Evolutionary conservation across 2,888 invertebrate genomes (phyloP).

Genomic region (Hydrotaea cyrtoneurina): DNA sequence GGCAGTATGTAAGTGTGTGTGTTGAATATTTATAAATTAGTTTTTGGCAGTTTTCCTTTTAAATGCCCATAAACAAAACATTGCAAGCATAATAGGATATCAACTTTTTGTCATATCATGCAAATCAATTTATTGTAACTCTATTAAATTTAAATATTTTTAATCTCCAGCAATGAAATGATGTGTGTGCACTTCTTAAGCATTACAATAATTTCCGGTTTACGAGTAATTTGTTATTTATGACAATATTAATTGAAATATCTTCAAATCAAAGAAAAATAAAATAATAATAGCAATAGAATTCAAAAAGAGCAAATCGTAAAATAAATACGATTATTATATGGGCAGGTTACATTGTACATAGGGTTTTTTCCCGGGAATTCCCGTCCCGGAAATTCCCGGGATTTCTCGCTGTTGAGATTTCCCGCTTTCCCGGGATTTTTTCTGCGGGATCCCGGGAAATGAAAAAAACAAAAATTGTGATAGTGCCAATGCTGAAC

Average conservation of each 20-base stretch:
- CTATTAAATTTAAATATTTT: slow-evolving; percentile 4
- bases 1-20: neutral
- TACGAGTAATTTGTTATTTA: slow-evolving; percentile 28
- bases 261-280: neutral
- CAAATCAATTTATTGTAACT: slow-evolving; percentile 16
- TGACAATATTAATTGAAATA: slow-evolving; percentile 12
- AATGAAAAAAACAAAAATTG: too few relatives aligned
- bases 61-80: slow-evolving; percentile 8
- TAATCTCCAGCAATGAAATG: neutral
- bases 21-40: slow-evolving; percentile 10
- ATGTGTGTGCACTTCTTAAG: neutral
- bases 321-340: too few relatives aligned
- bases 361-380: too few relatives aligned
- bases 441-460: too few relatives aligned
- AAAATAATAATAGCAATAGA: neutral
- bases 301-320: too few relatives aligned
- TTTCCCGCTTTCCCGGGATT: too few relatives aligned
- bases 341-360: too few relatives aligned
- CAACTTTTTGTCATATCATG: neutral
- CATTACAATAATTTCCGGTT: slow-evolving; percentile 18
- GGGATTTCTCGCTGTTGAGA: too few relatives aligned
- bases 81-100: neutral
- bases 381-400: too few relatives aligned
- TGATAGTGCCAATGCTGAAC: too few relatives aligned
- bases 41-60: neutral